Base-by-base conservation (phyloP, 2,113 vertebrate genomes). In the Podarcis cretensis region DNA sequence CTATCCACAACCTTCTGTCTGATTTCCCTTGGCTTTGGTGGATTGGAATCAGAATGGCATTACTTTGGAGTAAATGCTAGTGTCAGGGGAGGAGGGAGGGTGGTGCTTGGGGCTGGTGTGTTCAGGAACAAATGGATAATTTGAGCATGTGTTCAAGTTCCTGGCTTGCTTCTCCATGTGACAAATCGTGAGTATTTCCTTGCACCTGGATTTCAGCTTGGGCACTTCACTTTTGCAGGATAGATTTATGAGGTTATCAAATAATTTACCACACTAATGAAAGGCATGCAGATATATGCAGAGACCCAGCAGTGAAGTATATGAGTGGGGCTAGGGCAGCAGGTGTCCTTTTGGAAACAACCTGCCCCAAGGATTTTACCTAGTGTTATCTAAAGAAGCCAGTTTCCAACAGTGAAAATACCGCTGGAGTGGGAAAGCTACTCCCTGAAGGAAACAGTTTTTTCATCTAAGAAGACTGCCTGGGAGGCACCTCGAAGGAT, bases 181-280 rank as follows among this genome's bases (percentile, higher is more conserved):
- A 40, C 8, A 40, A 13, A 37, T 65, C 10, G 10, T 37, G n/a
- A 25, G 32, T 23, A 21, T 43, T 66, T 66, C 63, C 85, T 32
- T n/a, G 59, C 30, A 9, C 5, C 20, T 73, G 68, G 37, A 66
- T 37, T 57, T n/a, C 73, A 35, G 30, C 6, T 10, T 27, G 5
- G 5, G 40, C 20, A 10, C 25, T 77, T 71, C 3, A 30, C 73
- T 63, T 76, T 65, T 14, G 30, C 30, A 68, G 9, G 40, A 76
- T 5, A 9, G 12, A 75, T 75, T 21, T 12, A 13, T 59, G 30
- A 85, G 30, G 83, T 25, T 14, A 43, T 57, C 73, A 18, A 43
- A 12, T 21, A n/a, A 9, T 0, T 78, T 1, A 25, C 54, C 4
- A 8, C n/a, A 25, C 30, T 14, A 63, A 63, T 20, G 13, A 63